Evolutionary conservation across 2,888 invertebrate species (phyloP), one percentile per base, ranked within the genome.

Genomic region (Lasius fuliginosus): DNA sequence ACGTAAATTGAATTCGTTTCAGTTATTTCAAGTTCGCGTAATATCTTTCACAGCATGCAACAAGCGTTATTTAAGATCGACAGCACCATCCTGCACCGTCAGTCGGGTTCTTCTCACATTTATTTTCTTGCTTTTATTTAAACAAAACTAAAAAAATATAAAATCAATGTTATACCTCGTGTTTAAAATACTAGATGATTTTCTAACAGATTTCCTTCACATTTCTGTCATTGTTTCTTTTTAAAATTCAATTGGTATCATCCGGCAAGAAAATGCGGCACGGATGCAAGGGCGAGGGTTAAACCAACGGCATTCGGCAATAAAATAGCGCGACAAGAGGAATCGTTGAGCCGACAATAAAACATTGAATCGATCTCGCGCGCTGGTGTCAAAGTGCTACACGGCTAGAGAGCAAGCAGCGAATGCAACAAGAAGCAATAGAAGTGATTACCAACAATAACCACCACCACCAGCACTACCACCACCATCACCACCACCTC

Each of bases 1-100:
- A 76, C 67, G 76, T 71, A 83, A 77, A 83, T 77, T 73, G 60
- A 84, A 53, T 84, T 65, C 60, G 42, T 83, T 79, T 75, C 85
- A 79, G 84, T 86, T 85, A 83, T 79, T 82, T 40, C 76, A 36
- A 58, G 30, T 56, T 65, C 23, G 62, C 65, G 62, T 75, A 71
- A 73, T 36, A 81, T 9, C 6, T n/a, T 8, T 58, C 12, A 12
- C 9, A 49, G 30, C n/a, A 8, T 12, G 49, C 27, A 30, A 9
- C 42, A n/a, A 67, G 68, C 27, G 27, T 27, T 77, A 36, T 56
- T 56, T 30, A 40, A 71, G 42, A 58, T 71, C n/a, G 15, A 40
- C 15, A 11, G 15, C 33, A 30, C 12, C 74, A 42, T 18, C 23
- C 18, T 23, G 8, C 15, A 60, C n/a, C n/a, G 15, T 74, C 42